Evolutionary conservation across 2,113 vertebrate species (phyloP), one percentile per base, ranked within the genome.

Genomic region (Okapia johnstoni): DNA sequence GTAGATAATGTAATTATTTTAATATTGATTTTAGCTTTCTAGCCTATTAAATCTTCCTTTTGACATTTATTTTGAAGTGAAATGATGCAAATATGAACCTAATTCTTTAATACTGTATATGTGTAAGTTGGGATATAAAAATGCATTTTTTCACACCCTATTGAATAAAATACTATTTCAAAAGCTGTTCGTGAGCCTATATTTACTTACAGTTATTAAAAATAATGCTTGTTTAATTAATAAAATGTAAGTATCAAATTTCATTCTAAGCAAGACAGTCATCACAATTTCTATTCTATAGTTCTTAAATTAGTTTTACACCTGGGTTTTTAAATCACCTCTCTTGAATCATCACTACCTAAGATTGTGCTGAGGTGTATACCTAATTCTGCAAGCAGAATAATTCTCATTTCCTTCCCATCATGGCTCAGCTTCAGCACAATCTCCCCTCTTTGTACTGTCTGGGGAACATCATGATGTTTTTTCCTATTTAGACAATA

Each of bases 31-130:
- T 90, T 54, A 30, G 50, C 9, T 88, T 73, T 70, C 23, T 13
- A n/a, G 4, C 43, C 50, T 40, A 57, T 48, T 77, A 54, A 46
- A 2, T 58, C 90, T 95, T 83, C 17, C 12, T 57, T 84, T 92
- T 80, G 52, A 85, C 7, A 58, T 58, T 85, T 96, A 55, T 92
- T 95, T 88, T 80, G 70, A 90, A 92, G 10, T 76, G 55, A 93
- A 92, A 61, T 88, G 0, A 57, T 60, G 43, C 4, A 61, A 86
- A 43, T 16, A 63, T 26, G 10, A 70, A 70, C 36, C 40, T 86
- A 43, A 46, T 54, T 55, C 15, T 13, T 89, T 85, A 58, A 58
- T 12, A 79, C n/a, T 2, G 4, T 40, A 23, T 21, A 7, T 30
- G 33, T 30, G 4, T 2, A 25, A 13, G 3, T 30, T 33, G 15